Conservation (phyloP, 2,113 vertebrate genomes). For the Eonycteris spelaea region DNA sequence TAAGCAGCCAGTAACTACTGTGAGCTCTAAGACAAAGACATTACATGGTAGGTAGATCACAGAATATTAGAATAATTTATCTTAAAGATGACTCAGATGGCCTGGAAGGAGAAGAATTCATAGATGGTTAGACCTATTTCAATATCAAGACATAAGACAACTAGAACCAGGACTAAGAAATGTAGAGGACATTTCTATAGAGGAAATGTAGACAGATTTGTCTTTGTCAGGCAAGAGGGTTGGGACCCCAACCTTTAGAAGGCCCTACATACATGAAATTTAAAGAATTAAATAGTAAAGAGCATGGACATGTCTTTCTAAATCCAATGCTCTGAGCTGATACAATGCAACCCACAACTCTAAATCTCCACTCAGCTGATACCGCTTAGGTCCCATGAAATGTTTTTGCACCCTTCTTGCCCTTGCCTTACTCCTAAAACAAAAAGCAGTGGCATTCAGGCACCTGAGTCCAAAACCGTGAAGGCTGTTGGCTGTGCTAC, state of each 20-base stretch:
- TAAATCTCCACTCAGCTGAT: background rate
- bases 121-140: background rate
- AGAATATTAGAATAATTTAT: background rate
- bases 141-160: background rate
- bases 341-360: background rate
- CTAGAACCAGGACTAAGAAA: background rate
- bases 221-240: background rate
- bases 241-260: background rate
- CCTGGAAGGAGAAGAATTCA: background rate
- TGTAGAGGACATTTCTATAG: background rate
- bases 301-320: background rate
- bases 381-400: background rate
- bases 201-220: too few relatives aligned
- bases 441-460: background rate
- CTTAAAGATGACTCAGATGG: background rate
- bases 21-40: background rate
- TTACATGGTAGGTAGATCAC: background rate
- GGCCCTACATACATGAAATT: background rate
- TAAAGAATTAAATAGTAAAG: background rate
- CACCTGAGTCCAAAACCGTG: background rate
- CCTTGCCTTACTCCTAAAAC: background rate
- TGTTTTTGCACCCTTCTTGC: background rate
- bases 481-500: background rate
- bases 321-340: background rate
- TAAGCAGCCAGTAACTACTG: background rate